Conservation (phyloP, 2,888 invertebrate species). For the Mechanitis mazaeus region DNA sequence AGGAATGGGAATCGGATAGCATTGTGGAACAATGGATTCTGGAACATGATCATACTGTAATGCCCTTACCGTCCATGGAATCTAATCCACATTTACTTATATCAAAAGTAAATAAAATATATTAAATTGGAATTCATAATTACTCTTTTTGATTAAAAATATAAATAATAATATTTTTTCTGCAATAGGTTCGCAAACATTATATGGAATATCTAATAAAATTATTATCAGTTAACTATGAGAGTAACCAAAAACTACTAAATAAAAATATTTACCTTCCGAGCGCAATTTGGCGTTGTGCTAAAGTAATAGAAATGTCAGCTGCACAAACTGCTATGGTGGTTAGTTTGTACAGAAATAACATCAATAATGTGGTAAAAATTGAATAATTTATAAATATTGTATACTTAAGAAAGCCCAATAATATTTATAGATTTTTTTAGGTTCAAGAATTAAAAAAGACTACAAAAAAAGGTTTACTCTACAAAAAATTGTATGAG, state of each 20-base stretch:
- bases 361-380: slow-evolving; percentile 53
- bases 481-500: slow-evolving; percentile 54
- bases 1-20: slow-evolving; percentile 39
- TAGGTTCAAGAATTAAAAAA: slow-evolving; percentile 61
- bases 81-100: slow-evolving; percentile 63
- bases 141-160: slow-evolving; percentile 7
- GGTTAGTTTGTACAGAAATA: slow-evolving; percentile 60
- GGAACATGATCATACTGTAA: slow-evolving; percentile 51
- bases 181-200: slow-evolving; percentile 62
- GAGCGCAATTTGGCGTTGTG: slow-evolving; percentile 69
- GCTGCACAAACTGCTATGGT: slow-evolving; percentile 68
- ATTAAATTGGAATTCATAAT: slow-evolving; percentile 8
- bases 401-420: background rate
- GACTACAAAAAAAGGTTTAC: slow-evolving; percentile 55
- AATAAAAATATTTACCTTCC: slow-evolving; percentile 65
- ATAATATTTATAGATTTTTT: background rate
- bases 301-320: slow-evolving; percentile 60
- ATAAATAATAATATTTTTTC: slow-evolving; percentile 11
- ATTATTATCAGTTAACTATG: slow-evolving; percentile 61
- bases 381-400: slow-evolving; percentile 20
- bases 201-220: slow-evolving; percentile 67
- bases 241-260: slow-evolving; percentile 55
- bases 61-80: slow-evolving; percentile 60
- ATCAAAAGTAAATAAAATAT: slow-evolving; percentile 52
- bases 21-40: slow-evolving; percentile 48